Base-by-base conservation (phyloP, 2,113 vertebrate species). In the Serilophus lunatus region DNA sequence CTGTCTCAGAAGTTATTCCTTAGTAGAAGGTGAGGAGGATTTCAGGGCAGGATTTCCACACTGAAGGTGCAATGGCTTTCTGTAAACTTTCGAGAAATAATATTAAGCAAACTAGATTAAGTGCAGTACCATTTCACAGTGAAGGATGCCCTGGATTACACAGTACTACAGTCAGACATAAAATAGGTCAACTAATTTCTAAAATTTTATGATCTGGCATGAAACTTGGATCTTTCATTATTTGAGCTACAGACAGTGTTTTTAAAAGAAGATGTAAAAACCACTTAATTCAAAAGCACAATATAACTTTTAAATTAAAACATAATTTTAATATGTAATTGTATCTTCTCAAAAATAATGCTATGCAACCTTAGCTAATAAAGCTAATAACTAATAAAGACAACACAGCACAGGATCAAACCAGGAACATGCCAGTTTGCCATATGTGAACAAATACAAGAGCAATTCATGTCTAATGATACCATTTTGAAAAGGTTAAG, bases 401-500 rank as follows among this genome's bases (percentile, higher is more conserved):
- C n/a, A n/a, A n/a, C n/a, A n/a, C n/a, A n/a, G n/a, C 4, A 13
- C 3, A 45, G 4, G 36, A 74, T 22, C 17, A 66, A 86, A 66
- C 16, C 0, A 72, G 24, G 6, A 78, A 83, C 18, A 72, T 10
- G 25, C 4, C 54, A 61, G 13, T 13, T 49, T 20, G 19, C 5
- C 18, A 9, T 22, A 44, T 3, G 38, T 65, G 24, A 94, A 44
- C 16, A 92, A 93, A 61, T 20, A 47, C n/a, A 86, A 38, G 3
- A 71, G 5, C 23, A 77, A 56, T 50, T 74, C 2, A 68, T 4
- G 22, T 64, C 4, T 18, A 66, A n/a, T 26, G 20, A 60, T 22
- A 74, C 2, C 0, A 1, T 40, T 83, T 35, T 3, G 0, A 81
- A 80, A 5, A 36, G 18, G 4, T 8, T 64, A 22, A 6, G 9